Evolutionary conservation across 2,888 invertebrate species (phyloP).

Genomic region (Apotomis turbidana): DNA sequence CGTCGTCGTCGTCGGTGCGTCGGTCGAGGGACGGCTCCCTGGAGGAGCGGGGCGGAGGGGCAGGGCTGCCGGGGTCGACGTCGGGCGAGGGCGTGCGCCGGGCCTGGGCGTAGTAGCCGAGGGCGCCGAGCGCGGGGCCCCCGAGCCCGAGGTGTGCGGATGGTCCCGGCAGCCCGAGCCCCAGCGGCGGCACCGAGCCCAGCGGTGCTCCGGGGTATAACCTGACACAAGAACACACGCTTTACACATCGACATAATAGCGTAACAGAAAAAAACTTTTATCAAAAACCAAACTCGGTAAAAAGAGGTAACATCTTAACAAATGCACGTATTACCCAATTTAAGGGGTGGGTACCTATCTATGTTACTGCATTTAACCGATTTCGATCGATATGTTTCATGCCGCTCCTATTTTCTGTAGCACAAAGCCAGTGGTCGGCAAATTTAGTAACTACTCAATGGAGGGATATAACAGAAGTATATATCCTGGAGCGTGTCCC

Average conservation of each 20-base stretch:
- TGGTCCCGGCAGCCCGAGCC: constrained; percentile 86
- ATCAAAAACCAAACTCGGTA: too few species aligned
- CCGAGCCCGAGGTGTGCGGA: constrained; percentile 87
- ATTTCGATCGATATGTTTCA: too few species aligned
- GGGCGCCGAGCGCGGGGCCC: constrained; percentile 86
- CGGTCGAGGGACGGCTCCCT: constrained; percentile 70
- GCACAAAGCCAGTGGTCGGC: too few species aligned
- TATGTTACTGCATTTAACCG: too few species aligned
- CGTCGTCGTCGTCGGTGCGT: constrained; percentile 81
- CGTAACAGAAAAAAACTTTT: too few species aligned
- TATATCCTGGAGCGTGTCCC: constrained; percentile 90
- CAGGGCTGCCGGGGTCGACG: constrained; percentile 84
- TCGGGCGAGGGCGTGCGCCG: constrained; percentile 80
- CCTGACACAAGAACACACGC: constrained; percentile 61
- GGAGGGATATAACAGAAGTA: too few species aligned
- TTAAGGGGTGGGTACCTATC: too few species aligned
- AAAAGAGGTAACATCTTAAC: too few species aligned
- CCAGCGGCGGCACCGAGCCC: constrained; percentile 80
- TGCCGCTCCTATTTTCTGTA: too few species aligned
- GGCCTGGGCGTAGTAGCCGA: constrained; percentile 80
- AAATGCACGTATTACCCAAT: too few species aligned
- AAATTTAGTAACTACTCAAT: too few species aligned
- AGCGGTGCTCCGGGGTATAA: constrained; percentile 85
- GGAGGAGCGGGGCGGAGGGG: constrained; percentile 79
- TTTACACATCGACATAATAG: constrained; percentile 17